Conservation (phyloP, 30 jellyfish, hydroid and myxozoan genomes). For the Turritopsis dohrnii region DNA sequence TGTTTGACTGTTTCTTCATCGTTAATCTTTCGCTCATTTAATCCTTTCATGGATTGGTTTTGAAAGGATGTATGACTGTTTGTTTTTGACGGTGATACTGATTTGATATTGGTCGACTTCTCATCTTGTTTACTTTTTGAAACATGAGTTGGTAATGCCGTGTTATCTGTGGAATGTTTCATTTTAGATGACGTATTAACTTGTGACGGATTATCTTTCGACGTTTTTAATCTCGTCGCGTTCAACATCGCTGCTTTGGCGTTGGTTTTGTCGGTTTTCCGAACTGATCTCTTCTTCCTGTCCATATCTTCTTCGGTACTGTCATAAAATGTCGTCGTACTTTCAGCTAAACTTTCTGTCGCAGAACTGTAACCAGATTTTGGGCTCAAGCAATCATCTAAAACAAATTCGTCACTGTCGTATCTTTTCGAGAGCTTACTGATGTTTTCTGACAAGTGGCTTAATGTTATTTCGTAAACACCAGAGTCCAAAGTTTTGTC, state of each 20-base stretch:
- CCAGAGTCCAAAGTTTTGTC: slow-evolving; percentile 24
- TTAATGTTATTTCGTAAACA: slow-evolving; percentile 17
- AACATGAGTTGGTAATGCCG: not conserved
- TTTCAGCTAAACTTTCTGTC: slow-evolving; percentile 16
- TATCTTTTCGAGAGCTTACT: slow-evolving; percentile 12
- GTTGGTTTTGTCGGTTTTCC: slow-evolving; percentile 9
- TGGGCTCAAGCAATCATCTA: slow-evolving; percentile 22
- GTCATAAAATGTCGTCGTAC: slow-evolving; percentile 22
- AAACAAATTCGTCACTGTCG: slow-evolving; percentile 14
- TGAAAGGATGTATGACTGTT: not conserved
- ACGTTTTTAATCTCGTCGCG: slow-evolving; percentile 5
- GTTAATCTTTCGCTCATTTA: not conserved
- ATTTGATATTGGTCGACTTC: slow-evolving; percentile 8
- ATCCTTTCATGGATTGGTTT: slow-evolving; percentile 1
- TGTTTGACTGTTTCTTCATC: not conserved
- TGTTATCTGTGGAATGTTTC: not conserved
- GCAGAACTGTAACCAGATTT: slow-evolving; percentile 21
- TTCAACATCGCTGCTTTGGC: slow-evolving; percentile 12
- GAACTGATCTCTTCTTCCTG: not conserved
- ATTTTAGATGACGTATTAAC: not conserved
- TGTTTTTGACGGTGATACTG: not conserved
- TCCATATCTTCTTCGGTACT: slow-evolving; percentile 29
- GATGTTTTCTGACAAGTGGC: slow-evolving; percentile 14
- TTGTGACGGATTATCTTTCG: not conserved
- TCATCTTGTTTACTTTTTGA: not conserved